Conservation (phyloP, 2,797 vertebrate species). For the Hylomyscus alleni region DNA sequence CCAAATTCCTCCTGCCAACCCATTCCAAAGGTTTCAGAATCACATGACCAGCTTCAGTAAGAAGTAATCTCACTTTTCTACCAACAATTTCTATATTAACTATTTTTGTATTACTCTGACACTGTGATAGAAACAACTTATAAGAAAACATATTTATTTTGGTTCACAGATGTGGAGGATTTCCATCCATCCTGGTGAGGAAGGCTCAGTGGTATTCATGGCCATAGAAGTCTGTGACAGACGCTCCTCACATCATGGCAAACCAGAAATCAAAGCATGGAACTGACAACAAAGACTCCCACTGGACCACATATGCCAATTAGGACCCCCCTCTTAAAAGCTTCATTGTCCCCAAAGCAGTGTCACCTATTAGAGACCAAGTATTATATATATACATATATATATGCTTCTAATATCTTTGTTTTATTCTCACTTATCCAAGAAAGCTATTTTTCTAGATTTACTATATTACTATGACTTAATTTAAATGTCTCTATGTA, state of each 20-base stretch:
- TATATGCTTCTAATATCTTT: conserved; percentile 31
- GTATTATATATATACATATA: neutral
- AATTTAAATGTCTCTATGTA: neutral
- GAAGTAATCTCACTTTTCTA: neutral
- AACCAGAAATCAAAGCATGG: neutral
- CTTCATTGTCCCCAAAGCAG: neutral
- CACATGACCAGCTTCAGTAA: too few species aligned
- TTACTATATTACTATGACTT: conserved; percentile 39
- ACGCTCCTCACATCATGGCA: neutral
- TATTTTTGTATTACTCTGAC: neutral
- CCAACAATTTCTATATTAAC: neutral
- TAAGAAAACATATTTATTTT: neutral
- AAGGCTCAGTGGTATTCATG: neutral
- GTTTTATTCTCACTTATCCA: neutral
- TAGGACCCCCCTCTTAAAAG: neutral
- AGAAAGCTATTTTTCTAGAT: conserved; percentile 48
- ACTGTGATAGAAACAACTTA: neutral
- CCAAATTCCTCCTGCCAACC: neutral
- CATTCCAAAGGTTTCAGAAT: neutral
- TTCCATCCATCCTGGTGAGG: neutral
- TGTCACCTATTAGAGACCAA: neutral
- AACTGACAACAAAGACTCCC: neutral
- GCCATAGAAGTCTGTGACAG: neutral
- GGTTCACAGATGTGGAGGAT: neutral
- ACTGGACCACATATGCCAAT: neutral